Evolutionary conservation across 2,113 vertebrate species (phyloP), one percentile per base, ranked within the genome.

Genomic region (Prinia subflava): DNA sequence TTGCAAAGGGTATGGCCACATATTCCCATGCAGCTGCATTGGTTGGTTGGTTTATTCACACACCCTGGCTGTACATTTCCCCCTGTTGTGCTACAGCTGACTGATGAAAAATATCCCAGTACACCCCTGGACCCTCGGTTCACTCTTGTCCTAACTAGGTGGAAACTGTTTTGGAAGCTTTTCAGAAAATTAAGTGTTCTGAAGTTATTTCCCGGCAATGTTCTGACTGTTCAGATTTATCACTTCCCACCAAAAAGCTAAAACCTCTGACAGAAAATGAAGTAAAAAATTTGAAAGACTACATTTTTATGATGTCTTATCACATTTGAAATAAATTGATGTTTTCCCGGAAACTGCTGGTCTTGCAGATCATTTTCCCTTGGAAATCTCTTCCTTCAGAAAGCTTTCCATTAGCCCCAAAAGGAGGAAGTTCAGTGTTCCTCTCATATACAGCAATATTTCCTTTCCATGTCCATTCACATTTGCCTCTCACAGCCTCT

Each of bases 1-100:
- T 96, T 96, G 76, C 37, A 0, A 93, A 95, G 68, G 92, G 75
- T 60, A 97, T 75, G 90, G 90, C 28, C 79, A 60, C 87, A 60
- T 56, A 88, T 46, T 81, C 75, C 52, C 22, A 13, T 67, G 65
- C 52, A 89, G 56, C 35, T 74, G 6, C 3, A 67, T 80, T 77
- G 73, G 55, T 59, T 88, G 59, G 44, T 70, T 83, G 55, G 47
- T 81, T 83, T 77, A 70, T 63, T 86, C 82, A 44, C 0, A 0
- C 8, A 49, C 64, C 37, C 64, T 83, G 71, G 20, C 27, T 76
- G 20, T 59, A 60, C 20, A 49, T 86, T 96, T 96, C 52, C 47
- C 30, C 39, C 77, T 77, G 24, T 27, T 87, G 30, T 73, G 39
- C 42, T 41, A 25, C 30, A 77, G 39, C 0, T 74, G 71, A 68